phyloP scores from a whole-genome alignment of 2,113 vertebrate genomes.

The Cyanoliseus patagonus region DNA sequence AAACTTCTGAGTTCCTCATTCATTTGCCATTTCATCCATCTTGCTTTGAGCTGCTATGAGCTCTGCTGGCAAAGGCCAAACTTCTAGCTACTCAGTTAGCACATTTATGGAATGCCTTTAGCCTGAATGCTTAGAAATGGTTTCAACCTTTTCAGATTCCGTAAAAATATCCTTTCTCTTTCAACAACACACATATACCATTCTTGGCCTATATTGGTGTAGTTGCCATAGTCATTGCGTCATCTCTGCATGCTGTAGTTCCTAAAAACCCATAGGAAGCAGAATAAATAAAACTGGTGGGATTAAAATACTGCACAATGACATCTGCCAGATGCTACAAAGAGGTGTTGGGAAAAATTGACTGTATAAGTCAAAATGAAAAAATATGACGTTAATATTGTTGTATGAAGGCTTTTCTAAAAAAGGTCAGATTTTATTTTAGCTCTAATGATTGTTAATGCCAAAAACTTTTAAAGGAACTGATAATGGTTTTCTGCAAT shows the following conservation, averaged over 20 bases:
- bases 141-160: neutral
- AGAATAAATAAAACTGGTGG: neutral
- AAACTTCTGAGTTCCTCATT: neutral
- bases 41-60: neutral
- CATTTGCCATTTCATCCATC: neutral
- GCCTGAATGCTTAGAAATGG: neutral
- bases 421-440: slow-evolving; percentile 4
- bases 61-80: neutral
- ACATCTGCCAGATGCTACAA: neutral
- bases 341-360: neutral
- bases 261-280: neutral
- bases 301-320: neutral
- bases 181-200: neutral
- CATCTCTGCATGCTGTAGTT: neutral
- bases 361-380: neutral
- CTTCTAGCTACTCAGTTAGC: neutral
- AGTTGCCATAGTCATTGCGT: neutral
- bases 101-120: neutral
- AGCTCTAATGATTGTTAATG: neutral
- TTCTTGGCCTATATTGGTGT: neutral
- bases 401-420: neutral
- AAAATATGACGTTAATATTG: neutral
- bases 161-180: neutral
- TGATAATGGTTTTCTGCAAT: neutral
- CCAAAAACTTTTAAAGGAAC: neutral